Conservation (phyloP, 1,140 invertebrate genomes). For the Drosophila punjabiensis region DNA sequence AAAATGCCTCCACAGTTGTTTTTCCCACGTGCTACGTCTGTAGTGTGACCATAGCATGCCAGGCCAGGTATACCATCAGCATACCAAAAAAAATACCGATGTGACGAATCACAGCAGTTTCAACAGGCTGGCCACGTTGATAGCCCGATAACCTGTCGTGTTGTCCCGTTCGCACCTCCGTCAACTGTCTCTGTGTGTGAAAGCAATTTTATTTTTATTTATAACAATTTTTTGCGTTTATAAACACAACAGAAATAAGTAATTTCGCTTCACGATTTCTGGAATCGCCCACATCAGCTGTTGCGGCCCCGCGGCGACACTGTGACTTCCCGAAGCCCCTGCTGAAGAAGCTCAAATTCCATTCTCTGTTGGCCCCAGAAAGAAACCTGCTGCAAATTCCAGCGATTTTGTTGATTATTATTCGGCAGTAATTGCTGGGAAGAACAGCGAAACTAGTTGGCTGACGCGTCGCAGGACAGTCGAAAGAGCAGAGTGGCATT, state of each 20-base stretch:
- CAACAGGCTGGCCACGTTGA: conserved; percentile 41
- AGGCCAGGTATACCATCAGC: neutral
- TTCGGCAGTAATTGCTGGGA: conserved; percentile 27
- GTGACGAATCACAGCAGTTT: conserved; percentile 3
- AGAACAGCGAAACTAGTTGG: neutral
- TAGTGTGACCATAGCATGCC: conserved; percentile 40
- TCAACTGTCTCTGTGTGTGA: conserved; percentile 46
- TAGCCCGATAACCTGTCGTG: conserved; percentile 30
- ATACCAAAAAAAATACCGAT: conserved; percentile 18
- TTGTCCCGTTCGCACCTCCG: conserved; percentile 29
- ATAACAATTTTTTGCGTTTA: conserved; percentile 56
- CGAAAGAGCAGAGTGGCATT: conserved; percentile 18
- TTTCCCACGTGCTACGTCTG: conserved; percentile 67
- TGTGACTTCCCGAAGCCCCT: neutral
- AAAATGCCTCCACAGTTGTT: conserved; percentile 51
- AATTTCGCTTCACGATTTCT: conserved; percentile 12
- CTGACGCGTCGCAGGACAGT: conserved; percentile 16
- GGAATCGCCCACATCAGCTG: conserved; percentile 25
- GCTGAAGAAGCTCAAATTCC: conserved; percentile 6
- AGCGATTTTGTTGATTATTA: conserved; percentile 42
- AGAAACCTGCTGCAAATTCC: conserved; percentile 46
- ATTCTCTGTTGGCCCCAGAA: neutral
- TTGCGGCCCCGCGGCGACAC: conserved; percentile 8
- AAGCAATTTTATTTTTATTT: conserved; percentile 57
- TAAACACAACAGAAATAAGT: conserved; percentile 41